A percentile compares a stretch with the other conserved stretches of the same genome.
Evolutionary conservation across 2,888 invertebrate genomes (phyloP).

Genomic region (Thumatha senex): DNA sequence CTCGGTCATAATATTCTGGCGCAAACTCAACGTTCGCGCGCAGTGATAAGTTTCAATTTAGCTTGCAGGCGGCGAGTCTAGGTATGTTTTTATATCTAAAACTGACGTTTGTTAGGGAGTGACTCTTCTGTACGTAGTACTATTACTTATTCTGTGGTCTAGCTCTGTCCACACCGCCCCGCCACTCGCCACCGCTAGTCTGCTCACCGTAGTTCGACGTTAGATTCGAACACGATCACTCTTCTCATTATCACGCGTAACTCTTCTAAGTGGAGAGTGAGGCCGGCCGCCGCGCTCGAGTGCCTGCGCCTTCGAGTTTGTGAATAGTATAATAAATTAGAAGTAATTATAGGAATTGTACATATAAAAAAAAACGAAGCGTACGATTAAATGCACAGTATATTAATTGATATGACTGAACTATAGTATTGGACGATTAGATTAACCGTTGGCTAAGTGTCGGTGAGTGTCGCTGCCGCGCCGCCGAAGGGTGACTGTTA

Average conservation of each 20-base stretch:
- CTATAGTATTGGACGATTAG: conserved; percentile 60
- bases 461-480: conserved; percentile 56
- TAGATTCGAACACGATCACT: conserved; percentile 64
- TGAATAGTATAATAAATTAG: conserved; percentile 47
- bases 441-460: conserved; percentile 65
- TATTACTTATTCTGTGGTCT: too few relatives aligned
- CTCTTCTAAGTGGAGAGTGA: conserved; percentile 47
- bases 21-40: too few relatives aligned
- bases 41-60: too few relatives aligned
- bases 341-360: conserved; percentile 56
- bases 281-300: conserved; percentile 44
- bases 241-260: conserved; percentile 66
- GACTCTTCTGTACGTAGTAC: too few relatives aligned
- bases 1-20: too few relatives aligned
- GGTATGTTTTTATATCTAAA: too few relatives aligned
- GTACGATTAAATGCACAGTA: conserved; percentile 65
- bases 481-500: conserved; percentile 50
- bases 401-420: conserved; percentile 75
- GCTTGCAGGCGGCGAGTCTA: too few relatives aligned
- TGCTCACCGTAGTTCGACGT: conserved; percentile 66
- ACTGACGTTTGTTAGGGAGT: too few relatives aligned
- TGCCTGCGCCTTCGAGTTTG: too few relatives aligned
- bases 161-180: conserved; percentile 46
- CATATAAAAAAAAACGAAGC: conserved; percentile 54
- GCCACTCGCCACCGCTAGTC: conserved; percentile 56